Conservation (phyloP, 2,888 invertebrate genomes). For the Lycophotia porphyrea region DNA sequence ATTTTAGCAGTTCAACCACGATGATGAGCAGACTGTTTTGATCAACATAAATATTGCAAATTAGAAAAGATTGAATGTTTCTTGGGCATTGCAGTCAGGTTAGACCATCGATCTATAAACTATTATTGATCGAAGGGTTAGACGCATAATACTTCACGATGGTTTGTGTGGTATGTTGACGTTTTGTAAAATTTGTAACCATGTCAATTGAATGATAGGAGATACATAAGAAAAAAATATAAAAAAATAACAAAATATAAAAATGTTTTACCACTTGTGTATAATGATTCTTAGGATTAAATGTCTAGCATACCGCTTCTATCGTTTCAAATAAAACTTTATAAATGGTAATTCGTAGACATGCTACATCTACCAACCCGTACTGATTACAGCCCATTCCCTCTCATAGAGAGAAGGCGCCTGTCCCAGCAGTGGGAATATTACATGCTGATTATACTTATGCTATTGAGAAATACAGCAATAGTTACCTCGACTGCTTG, state of each 20-base stretch:
- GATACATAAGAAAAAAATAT: no score
- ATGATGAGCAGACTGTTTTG: neutral
- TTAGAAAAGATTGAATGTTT: neutral
- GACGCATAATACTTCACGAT: no score
- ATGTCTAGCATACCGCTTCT: neutral
- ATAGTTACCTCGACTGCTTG: neutral
- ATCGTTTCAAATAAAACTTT: neutral
- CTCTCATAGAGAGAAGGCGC: neutral
- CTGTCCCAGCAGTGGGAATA: neutral
- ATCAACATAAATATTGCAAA: neutral
- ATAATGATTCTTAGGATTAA: neutral
- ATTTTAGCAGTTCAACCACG: neutral
- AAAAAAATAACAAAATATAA: no score
- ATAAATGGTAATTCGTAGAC: neutral
- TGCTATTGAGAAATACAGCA: neutral
- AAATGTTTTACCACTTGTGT: neutral
- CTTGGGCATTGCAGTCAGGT: neutral
- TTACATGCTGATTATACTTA: neutral
- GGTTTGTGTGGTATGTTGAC: no score
- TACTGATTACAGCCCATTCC: no score
- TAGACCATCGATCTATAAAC: no score
- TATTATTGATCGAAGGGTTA: no score
- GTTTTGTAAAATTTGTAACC: no score
- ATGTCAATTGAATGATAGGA: no score
- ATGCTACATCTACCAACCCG: no score